phyloP scores from a whole-genome alignment of 1,140 invertebrate genomes.

The Macrosteles quadrilineatus region DNA sequence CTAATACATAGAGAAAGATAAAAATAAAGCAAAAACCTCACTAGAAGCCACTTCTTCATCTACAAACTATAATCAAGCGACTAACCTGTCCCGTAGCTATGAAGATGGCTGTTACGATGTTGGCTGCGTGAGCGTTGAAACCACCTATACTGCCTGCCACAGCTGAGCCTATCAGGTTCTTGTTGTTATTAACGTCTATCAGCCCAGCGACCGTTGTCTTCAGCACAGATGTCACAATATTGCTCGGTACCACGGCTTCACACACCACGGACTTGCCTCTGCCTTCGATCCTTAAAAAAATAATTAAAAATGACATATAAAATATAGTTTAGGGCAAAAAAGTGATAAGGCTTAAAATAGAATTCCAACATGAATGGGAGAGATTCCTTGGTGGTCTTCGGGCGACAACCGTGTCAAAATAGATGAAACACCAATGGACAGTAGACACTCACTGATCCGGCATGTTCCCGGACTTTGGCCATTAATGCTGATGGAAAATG shows the following conservation, averaged over 20 bases:
- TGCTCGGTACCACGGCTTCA: conserved; percentile 82
- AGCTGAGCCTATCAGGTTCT: conserved; percentile 94
- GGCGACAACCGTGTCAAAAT: too few relatives aligned
- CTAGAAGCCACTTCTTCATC: too few relatives aligned
- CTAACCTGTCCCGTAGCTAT: conserved; percentile 92
- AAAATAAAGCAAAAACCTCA: too few relatives aligned
- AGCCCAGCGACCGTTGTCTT: conserved; percentile 86
- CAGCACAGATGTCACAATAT: conserved; percentile 72
- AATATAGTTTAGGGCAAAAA: not conserved
- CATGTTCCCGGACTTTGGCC: too few relatives aligned
- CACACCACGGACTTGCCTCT: conserved; percentile 96
- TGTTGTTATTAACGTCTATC: conserved; percentile 89
- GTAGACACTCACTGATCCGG: too few relatives aligned
- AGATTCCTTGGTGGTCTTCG: too few relatives aligned
- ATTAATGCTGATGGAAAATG: too few relatives aligned
- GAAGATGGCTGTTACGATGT: conserved; percentile 97
- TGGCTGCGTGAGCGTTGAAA: conserved; percentile 98
- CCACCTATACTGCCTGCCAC: conserved; percentile 93
- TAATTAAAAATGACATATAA: conserved; percentile 37
- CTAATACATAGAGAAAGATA: too few relatives aligned
- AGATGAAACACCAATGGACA: too few relatives aligned
- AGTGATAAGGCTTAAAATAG: too few relatives aligned
- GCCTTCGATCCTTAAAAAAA: conserved; percentile 78
- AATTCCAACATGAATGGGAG: too few relatives aligned
- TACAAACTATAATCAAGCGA: too few relatives aligned